Percentiles rank a stretch among this genome's conserved stretches.
Evolutionary conservation across 2,888 invertebrate species (phyloP).

Genomic region (Yponomeuta evonymella): DNA sequence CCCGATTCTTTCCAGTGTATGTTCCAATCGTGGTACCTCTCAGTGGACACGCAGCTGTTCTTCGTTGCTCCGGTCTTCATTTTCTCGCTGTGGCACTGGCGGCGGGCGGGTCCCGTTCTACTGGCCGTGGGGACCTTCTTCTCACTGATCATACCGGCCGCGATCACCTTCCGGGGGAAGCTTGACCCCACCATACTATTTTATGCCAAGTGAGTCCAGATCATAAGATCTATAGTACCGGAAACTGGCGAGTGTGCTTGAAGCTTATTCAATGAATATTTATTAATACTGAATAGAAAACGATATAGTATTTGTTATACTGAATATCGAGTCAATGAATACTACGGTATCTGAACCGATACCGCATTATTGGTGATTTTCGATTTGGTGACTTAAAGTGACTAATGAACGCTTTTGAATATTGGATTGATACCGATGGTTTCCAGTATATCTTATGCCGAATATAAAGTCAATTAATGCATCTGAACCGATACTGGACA

Average conservation of each 20-base stretch:
- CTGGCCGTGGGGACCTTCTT: conserved; percentile 63
- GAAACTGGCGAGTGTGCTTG: neutral
- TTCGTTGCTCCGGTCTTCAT: conserved; percentile 81
- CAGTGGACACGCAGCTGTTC: conserved; percentile 80
- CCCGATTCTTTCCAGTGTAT: conserved; percentile 74
- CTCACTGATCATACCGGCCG: conserved; percentile 72
- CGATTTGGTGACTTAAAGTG: too few species aligned
- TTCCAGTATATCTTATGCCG: too few species aligned
- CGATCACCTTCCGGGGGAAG: conserved; percentile 74
- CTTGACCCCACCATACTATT: conserved; percentile 82
- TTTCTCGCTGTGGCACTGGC: conserved; percentile 80
- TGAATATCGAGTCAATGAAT: too few species aligned
- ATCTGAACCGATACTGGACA: too few species aligned
- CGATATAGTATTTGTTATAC: neutral
- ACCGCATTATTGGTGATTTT: too few species aligned
- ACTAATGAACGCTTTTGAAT: too few species aligned
- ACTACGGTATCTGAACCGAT: too few species aligned
- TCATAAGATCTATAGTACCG: neutral
- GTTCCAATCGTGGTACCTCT: conserved; percentile 84
- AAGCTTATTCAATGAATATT: neutral
- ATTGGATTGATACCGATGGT: too few species aligned
- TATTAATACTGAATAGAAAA: neutral
- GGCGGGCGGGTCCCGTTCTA: conserved; percentile 72
- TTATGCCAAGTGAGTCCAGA: conserved; percentile 78
- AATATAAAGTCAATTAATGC: too few species aligned